Conservation (phyloP, 2,113 vertebrate genomes). For the Smithornis capensis region DNA sequence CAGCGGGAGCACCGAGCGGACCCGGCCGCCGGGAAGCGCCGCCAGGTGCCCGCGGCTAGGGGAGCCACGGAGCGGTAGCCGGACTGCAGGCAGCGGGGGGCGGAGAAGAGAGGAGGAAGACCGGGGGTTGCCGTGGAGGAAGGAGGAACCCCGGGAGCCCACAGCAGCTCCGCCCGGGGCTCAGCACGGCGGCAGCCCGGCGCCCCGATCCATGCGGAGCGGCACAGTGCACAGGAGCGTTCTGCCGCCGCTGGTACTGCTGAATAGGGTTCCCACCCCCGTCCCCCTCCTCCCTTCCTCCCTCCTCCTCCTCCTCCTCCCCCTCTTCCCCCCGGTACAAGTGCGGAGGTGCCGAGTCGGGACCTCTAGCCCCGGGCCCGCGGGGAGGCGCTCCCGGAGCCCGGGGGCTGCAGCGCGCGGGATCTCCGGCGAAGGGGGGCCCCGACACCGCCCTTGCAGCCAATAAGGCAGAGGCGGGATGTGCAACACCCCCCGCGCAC, state of each 20-base stretch:
- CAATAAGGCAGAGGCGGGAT: conserved; percentile 36
- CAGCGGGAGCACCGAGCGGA: neutral
- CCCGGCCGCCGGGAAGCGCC: conserved; percentile 12
- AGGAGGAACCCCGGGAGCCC: conserved; percentile 11
- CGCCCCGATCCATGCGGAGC: conserved; percentile 42
- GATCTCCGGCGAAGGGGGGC: neutral
- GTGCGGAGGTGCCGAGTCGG: neutral
- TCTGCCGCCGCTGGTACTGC: neutral
- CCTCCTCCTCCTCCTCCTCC: neutral
- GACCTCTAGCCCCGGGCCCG: conserved; percentile 25
- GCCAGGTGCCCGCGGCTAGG: conserved; percentile 6
- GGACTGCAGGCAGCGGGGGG: neutral
- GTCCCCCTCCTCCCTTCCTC: conserved; percentile 10
- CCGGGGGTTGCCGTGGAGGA: neutral
- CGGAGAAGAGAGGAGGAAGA: conserved; percentile 29
- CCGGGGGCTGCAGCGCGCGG: neutral
- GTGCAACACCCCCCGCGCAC: neutral
- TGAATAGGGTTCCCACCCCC: conserved; percentile 56
- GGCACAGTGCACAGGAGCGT: neutral
- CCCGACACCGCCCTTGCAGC: neutral
- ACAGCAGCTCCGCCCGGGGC: neutral
- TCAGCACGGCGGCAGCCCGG: conserved; percentile 7
- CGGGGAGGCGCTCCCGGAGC: conserved; percentile 43
- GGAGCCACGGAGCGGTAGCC: neutral
- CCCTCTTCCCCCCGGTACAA: neutral